phyloP scores from a whole-genome alignment of 2,888 invertebrate genomes.

The Eurois occulta region DNA sequence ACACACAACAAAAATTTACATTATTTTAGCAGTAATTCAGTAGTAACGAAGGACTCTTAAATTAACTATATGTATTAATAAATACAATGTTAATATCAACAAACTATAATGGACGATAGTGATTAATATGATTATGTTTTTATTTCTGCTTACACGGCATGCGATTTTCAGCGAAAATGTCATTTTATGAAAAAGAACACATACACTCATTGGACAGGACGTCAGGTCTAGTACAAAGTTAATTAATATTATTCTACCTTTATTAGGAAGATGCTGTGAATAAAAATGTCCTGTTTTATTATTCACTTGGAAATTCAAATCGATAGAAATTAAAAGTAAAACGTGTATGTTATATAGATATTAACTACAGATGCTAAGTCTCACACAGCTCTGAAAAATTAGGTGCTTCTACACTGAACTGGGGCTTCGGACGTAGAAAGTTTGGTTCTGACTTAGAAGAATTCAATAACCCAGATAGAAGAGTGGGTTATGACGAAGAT shows the following conservation, averaged over 20 bases:
- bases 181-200: constrained; percentile 78
- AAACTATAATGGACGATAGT: constrained; percentile 31
- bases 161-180: constrained; percentile 54
- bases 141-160: constrained; percentile 46
- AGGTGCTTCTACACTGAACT: constrained; percentile 62
- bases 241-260: constrained; percentile 65
- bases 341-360: constrained; percentile 57
- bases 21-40: constrained; percentile 1
- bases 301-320: constrained; percentile 77
- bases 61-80: constrained; percentile 32
- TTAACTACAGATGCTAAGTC: constrained; percentile 70
- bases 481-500: constrained; percentile 84
- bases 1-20: background rate
- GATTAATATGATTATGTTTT: constrained; percentile 27
- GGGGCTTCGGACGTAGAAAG: constrained; percentile 61
- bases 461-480: constrained; percentile 57
- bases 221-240: constrained; percentile 60
- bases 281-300: constrained; percentile 80
- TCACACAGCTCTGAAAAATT: constrained; percentile 69
- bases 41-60: constrained; percentile 49
- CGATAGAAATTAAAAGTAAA: constrained; percentile 54
- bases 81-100: constrained; percentile 37
- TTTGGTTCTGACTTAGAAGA: constrained; percentile 49
- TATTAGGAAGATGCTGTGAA: constrained; percentile 75
- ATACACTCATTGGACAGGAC: constrained; percentile 79